Conservation (phyloP, 2,113 vertebrate species). For the Arizona elegans region DNA sequence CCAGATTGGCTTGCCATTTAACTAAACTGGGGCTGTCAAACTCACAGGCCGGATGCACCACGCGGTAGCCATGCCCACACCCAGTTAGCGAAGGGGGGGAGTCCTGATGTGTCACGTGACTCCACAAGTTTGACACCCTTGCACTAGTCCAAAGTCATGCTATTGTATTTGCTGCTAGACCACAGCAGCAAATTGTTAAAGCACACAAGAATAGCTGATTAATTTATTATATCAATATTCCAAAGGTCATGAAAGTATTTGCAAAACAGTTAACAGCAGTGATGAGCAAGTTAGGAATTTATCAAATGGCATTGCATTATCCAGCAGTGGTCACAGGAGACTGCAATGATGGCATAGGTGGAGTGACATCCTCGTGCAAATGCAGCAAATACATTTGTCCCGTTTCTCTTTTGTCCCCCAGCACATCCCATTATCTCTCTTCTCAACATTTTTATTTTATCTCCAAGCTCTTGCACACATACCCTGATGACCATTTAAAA, state of each 20-base stretch:
- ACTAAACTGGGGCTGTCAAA: neutral
- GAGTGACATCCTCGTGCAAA: neutral
- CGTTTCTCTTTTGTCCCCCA: neutral
- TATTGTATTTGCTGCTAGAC: neutral
- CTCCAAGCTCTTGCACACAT: neutral
- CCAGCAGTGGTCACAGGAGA: neutral
- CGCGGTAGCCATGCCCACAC: too few species aligned
- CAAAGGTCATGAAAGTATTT: neutral
- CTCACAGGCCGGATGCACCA: too few species aligned
- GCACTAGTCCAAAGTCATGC: neutral
- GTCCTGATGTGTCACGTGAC: too few species aligned
- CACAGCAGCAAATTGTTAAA: neutral
- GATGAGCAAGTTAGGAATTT: constrained; percentile 2
- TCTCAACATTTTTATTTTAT: constrained; percentile 21
- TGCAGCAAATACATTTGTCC: neutral
- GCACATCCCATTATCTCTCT: neutral
- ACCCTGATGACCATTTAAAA: neutral
- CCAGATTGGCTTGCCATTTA: neutral
- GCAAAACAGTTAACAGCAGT: neutral
- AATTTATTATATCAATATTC: neutral
- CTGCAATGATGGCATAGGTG: neutral
- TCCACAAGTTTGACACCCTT: too few species aligned
- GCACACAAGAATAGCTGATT: neutral
- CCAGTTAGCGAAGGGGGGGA: too few species aligned
- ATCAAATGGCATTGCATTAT: neutral